Conservation (phyloP, 35 echinoderm and acorn worm genomes). For the Eucidaris tribuloides region DNA sequence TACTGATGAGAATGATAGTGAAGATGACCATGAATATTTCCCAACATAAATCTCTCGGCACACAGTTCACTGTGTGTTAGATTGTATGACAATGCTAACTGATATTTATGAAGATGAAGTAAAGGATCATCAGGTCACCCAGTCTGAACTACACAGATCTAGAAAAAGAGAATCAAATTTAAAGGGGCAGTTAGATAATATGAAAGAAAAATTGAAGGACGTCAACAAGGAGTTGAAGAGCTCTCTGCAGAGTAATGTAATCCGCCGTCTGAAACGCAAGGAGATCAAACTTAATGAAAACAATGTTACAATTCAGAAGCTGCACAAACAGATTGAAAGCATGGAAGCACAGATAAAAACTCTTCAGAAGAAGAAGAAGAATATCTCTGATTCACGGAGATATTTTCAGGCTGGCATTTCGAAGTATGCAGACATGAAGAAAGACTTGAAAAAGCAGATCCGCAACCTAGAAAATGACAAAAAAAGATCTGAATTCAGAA, state of each 20-base stretch:
- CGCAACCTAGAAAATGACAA: background rate
- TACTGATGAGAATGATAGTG: no score
- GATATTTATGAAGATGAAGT: background rate
- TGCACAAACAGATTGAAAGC: background rate
- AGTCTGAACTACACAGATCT: background rate
- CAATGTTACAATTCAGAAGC: background rate
- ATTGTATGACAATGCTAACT: background rate
- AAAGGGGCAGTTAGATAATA: background rate
- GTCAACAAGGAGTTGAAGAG: background rate
- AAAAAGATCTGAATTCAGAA: background rate
- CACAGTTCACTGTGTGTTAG: background rate
- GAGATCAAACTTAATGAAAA: background rate
- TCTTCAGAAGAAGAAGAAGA: background rate
- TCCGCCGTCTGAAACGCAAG: background rate
- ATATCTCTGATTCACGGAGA: background rate
- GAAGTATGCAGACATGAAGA: background rate
- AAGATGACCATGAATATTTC: no score
- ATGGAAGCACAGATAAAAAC: background rate
- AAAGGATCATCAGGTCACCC: background rate
- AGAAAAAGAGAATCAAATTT: background rate
- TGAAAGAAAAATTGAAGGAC: background rate
- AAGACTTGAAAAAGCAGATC: background rate
- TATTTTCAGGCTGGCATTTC: background rate
- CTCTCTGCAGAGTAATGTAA: background rate
- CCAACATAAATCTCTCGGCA: no score